These are phyloP conservation scores for Rambutsinella grinnellia DNA, from an alignment of 2,888 invertebrate genomes.

Conservation along the genomic window DNA sequence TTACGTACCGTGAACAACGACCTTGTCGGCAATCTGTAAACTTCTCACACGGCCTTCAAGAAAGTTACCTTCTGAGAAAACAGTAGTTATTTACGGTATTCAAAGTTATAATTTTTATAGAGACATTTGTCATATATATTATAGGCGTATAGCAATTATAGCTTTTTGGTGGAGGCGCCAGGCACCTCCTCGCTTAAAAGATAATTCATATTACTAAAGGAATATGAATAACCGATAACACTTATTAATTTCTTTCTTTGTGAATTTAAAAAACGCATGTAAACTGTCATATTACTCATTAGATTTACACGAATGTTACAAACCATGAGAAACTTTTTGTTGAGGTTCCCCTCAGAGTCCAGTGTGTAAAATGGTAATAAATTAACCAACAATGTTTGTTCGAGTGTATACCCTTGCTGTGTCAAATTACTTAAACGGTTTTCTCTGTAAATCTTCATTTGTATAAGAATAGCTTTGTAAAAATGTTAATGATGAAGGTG, in stretches of 20 bases:
- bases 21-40: conserved; percentile 33
- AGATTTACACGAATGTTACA: background rate
- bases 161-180: background rate
- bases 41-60: conserved; percentile 34
- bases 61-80: conserved; percentile 5
- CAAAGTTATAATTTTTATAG: conserved; percentile 1
- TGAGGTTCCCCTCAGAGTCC: background rate
- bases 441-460: background rate
- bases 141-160: conserved; percentile 1
- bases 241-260: background rate
- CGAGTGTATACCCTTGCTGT: background rate
- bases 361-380: background rate
- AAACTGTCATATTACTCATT: conserved; percentile 26
- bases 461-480: background rate
- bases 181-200: background rate
- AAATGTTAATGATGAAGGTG: background rate
- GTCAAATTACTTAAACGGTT: background rate
- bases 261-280: conserved; percentile 18
- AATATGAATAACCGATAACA: background rate
- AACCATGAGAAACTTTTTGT: background rate
- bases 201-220: background rate
- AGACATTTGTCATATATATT: conserved; percentile 19
- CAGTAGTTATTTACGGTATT: conserved; percentile 2
- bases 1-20: conserved; percentile 5
- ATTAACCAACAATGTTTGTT: background rate